A percentile compares a stretch with the other conserved stretches of the same genome.
These are phyloP conservation scores for Carollia perspicillata DNA, from an alignment of 2,113 vertebrate genomes.

Conservation along the genomic window DNA sequence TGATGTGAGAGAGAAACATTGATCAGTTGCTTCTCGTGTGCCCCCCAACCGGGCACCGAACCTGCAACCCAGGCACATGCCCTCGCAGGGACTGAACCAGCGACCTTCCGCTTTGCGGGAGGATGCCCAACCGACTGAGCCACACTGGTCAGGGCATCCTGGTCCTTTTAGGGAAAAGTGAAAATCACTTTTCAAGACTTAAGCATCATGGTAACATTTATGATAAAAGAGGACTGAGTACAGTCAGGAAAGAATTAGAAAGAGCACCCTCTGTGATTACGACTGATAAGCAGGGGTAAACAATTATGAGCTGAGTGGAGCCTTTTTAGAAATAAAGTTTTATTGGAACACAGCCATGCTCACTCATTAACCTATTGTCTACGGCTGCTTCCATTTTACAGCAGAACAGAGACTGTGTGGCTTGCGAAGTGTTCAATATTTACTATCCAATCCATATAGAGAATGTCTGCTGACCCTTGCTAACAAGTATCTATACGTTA, in stretches of 20 bases:
- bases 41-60: too few species aligned
- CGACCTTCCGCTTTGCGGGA: too few species aligned
- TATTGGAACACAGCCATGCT: not conserved
- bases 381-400: not conserved
- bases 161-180: not conserved
- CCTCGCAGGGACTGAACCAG: too few species aligned
- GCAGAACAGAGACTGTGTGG: not conserved
- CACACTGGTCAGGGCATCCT: not conserved
- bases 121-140: too few species aligned
- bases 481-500: not conserved
- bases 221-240: not conserved
- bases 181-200: not conserved
- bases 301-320: not conserved
- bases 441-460: not conserved
- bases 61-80: too few species aligned
- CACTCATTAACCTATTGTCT: not conserved
- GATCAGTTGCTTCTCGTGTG: too few species aligned
- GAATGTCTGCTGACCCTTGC: not conserved
- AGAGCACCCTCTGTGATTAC: not conserved
- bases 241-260: not conserved
- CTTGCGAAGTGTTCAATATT: not conserved
- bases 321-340: not conserved
- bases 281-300: not conserved
- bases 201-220: not conserved
- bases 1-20: too few species aligned